phyloP scores from a whole-genome alignment of 1,140 invertebrate genomes.

The Tetramorium parvispinum region DNA sequence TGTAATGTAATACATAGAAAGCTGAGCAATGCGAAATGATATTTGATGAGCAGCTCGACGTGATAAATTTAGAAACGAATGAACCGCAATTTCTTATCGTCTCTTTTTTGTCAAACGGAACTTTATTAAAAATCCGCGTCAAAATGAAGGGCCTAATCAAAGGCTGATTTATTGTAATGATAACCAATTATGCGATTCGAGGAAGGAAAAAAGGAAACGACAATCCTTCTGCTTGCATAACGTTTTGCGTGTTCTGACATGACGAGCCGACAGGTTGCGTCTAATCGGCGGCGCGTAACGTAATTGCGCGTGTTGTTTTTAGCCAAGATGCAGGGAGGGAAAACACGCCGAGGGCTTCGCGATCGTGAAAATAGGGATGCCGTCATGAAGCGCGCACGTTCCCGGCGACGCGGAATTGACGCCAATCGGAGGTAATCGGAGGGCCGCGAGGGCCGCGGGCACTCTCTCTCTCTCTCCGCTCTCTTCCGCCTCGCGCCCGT shows the following conservation, averaged over 20 bases:
- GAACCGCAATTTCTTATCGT: not conserved
- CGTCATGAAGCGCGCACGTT: not conserved
- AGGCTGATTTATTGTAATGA: not conserved
- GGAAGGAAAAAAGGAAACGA: not conserved
- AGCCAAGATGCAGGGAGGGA: not conserved
- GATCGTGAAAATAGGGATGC: conserved; percentile 49
- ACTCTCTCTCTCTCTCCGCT: not conserved
- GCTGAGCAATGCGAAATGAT: not conserved
- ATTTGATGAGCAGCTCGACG: not conserved
- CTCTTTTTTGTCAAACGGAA: not conserved
- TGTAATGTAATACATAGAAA: not conserved
- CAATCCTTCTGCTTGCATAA: not conserved
- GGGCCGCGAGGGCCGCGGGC: not conserved
- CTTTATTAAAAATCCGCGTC: not conserved
- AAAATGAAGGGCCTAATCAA: not conserved
- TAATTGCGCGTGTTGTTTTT: conserved; percentile 4
- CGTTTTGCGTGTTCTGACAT: not conserved
- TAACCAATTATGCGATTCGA: not conserved
- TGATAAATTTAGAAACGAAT: not conserved
- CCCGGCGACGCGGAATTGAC: conserved; percentile 8
- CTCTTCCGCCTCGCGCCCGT: not conserved
- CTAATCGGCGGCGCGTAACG: not conserved
- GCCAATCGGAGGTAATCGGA: conserved; percentile 16
- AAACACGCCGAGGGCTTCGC: conserved; percentile 1
- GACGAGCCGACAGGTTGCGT: conserved; percentile 14